These are phyloP conservation scores for Caenorhabditis latens DNA, from an alignment of 1,140 invertebrate species.

Conservation along the genomic window DNA sequence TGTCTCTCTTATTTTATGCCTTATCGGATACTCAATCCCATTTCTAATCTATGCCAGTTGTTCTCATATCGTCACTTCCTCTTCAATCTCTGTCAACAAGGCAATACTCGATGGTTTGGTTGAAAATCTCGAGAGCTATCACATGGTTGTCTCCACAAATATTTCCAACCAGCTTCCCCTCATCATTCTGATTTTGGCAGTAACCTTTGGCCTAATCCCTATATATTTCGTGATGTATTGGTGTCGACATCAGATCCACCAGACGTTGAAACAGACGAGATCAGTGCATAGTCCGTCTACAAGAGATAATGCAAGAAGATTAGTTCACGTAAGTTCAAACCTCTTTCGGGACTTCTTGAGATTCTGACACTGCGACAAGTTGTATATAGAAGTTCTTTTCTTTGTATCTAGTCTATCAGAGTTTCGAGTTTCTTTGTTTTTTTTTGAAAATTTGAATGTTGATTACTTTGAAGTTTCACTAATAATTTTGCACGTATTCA, in stretches of 20 bases:
- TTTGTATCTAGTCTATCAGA: neutral
- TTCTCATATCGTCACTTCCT: neutral
- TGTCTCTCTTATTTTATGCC: conserved; percentile 1
- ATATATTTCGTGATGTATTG: conserved; percentile 45
- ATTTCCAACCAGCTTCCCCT: conserved; percentile 5
- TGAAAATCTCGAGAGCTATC: conserved; percentile 36
- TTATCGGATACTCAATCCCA: conserved; percentile 24
- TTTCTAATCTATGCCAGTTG: conserved; percentile 25
- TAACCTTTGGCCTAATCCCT: conserved; percentile 8
- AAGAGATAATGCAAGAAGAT: conserved; percentile 40
- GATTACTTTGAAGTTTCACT: too few relatives aligned
- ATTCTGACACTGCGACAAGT: too few relatives aligned
- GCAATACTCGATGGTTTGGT: conserved; percentile 15
- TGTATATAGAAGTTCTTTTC: neutral
- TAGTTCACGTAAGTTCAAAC: conserved; percentile 17
- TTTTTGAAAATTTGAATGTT: too few relatives aligned
- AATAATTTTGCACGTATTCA: too few relatives aligned
- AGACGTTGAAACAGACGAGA: conserved; percentile 43
- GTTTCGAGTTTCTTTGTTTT: too few relatives aligned
- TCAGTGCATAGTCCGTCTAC: conserved; percentile 36
- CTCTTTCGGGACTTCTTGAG: too few relatives aligned
- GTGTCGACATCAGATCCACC: conserved; percentile 37
- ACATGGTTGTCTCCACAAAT: conserved; percentile 25
- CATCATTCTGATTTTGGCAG: neutral
- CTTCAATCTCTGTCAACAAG: neutral